phyloP scores from a whole-genome alignment of 2,797 vertebrate species.

The Staurois parvus region DNA sequence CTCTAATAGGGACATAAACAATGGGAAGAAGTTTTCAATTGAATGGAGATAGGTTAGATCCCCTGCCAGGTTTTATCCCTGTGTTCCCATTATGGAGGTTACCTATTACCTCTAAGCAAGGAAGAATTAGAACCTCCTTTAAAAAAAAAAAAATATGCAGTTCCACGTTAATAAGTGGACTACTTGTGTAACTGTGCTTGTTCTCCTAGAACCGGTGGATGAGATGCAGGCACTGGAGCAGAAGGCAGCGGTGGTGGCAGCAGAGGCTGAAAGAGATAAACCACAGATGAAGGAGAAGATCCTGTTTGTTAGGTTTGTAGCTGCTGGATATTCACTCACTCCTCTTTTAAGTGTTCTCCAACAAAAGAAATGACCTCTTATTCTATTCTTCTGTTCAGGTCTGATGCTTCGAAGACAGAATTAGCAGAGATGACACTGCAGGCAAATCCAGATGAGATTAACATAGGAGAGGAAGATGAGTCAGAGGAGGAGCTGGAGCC shows the following conservation, averaged over 20 bases:
- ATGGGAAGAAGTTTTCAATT: no score
- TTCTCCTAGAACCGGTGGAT: slow-evolving; percentile 83
- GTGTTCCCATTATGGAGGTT: no score
- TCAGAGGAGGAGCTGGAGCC: slow-evolving; percentile 85
- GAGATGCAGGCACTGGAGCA: slow-evolving; percentile 94
- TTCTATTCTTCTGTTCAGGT: slow-evolving; percentile 72
- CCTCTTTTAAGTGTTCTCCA: background rate
- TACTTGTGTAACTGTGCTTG: background rate
- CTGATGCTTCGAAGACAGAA: slow-evolving; percentile 89
- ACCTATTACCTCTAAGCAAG: no score
- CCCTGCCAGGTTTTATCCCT: no score
- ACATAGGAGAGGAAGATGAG: slow-evolving; percentile 84
- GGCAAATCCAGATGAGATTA: slow-evolving; percentile 92
- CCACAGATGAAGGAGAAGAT: slow-evolving; percentile 89
- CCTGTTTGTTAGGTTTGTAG: slow-evolving; percentile 87
- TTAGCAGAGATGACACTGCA: slow-evolving; percentile 88
- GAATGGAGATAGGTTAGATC: no score
- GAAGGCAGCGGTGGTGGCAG: slow-evolving; percentile 88
- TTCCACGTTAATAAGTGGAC: no score
- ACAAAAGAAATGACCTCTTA: background rate
- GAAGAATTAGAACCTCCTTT: no score
- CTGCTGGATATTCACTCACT: background rate
- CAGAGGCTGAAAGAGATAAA: slow-evolving; percentile 87
- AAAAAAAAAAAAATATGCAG: no score
- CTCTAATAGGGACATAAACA: no score